Evolutionary conservation across 2,888 invertebrate species (phyloP).

Genomic region (Odontocolon sp.): DNA sequence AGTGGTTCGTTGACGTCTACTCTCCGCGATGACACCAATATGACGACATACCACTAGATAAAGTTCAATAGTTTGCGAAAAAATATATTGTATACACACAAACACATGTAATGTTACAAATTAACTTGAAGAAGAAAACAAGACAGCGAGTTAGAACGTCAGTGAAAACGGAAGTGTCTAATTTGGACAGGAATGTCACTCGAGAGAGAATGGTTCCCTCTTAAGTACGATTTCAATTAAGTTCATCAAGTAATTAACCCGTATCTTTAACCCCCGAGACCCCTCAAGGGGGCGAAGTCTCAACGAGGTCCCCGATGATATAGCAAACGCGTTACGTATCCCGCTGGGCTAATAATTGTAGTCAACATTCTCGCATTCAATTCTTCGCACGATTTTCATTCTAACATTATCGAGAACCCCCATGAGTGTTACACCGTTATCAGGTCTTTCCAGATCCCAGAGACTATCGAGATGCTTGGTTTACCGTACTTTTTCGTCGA

Average conservation of each 20-base stretch:
- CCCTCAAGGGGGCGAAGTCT: not conserved
- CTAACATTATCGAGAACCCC: constrained; percentile 4
- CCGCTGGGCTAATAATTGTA: not conserved
- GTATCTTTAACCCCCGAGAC: constrained; percentile 61
- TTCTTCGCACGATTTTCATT: too few relatives aligned
- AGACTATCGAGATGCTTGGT: constrained; percentile 35
- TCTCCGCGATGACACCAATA: not conserved
- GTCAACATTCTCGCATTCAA: constrained; percentile 8
- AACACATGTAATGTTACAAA: too few relatives aligned
- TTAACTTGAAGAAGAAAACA: too few relatives aligned
- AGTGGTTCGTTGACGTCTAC: not conserved
- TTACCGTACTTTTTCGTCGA: too few relatives aligned
- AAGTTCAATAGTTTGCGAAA: not conserved
- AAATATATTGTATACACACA: too few relatives aligned
- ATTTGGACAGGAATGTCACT: constrained; percentile 68
- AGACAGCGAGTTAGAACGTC: too few relatives aligned
- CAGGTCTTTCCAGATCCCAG: constrained; percentile 23
- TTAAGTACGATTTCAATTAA: constrained; percentile 71
- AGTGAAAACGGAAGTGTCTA: constrained; percentile 69
- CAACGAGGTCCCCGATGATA: not conserved
- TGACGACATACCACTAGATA: constrained; percentile 3
- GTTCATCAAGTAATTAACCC: constrained; percentile 71
- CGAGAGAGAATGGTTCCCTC: constrained; percentile 60
- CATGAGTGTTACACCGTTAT: constrained; percentile 6
- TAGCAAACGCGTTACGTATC: not conserved